Conservation (phyloP, 2,888 invertebrate genomes). For the Ptychoptera albimana region DNA sequence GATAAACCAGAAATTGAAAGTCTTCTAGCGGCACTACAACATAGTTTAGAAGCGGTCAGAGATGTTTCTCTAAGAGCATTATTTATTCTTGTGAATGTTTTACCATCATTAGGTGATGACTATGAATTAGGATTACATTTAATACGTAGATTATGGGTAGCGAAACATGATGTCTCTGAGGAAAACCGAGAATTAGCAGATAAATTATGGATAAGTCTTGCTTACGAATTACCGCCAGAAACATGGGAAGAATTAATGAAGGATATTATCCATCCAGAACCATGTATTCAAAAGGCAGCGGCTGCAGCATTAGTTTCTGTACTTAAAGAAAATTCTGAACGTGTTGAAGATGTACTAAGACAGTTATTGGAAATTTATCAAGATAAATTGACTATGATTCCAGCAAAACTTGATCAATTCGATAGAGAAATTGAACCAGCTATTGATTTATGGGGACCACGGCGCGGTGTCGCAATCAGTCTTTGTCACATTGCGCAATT, state of each 20-base stretch:
- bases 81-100: conserved; percentile 40
- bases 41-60: conserved; percentile 50
- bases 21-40: conserved; percentile 61
- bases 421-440: conserved; percentile 74
- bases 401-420: conserved; percentile 77
- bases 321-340: conserved; percentile 35
- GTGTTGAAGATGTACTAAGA: conserved; percentile 41
- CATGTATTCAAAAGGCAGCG: conserved; percentile 68
- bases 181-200: conserved; percentile 52
- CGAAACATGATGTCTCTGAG: conserved; percentile 61
- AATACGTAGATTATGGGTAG: conserved; percentile 64
- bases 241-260: conserved; percentile 34
- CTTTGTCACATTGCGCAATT: conserved; percentile 60
- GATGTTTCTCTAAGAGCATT: conserved; percentile 68
- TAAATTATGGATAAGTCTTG: conserved; percentile 42
- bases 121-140: conserved; percentile 42
- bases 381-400: conserved; percentile 63
- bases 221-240: conserved; percentile 33
- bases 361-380: conserved; percentile 56
- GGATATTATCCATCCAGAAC: conserved; percentile 66
- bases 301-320: conserved; percentile 62
- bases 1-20: conserved; percentile 55
- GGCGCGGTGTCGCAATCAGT: conserved; percentile 77
- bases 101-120: conserved; percentile 43
- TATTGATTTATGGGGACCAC: conserved; percentile 78